A percentile compares a stretch with the other conserved stretches of the same genome.
phyloP scores from a whole-genome alignment of 2,113 vertebrate genomes.

The Triplophysa dalaica region DNA sequence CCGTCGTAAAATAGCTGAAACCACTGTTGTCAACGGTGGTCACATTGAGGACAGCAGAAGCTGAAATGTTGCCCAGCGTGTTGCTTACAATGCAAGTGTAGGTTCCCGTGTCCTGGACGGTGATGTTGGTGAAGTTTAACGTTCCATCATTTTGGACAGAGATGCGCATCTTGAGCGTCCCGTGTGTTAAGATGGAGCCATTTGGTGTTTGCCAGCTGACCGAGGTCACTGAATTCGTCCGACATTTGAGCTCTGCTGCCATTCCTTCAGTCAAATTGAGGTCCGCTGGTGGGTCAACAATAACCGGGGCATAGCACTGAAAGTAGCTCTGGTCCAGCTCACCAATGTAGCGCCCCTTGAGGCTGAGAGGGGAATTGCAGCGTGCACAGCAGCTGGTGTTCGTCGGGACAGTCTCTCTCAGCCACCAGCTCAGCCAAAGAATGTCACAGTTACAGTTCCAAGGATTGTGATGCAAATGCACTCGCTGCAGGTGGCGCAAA shows the following conservation, averaged over 20 bases:
- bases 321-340: slow-evolving; percentile 90
- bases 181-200: slow-evolving; percentile 91
- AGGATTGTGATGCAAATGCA: slow-evolving; percentile 78
- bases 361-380: slow-evolving; percentile 68
- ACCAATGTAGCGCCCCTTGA: slow-evolving; percentile 77
- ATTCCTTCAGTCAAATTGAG: slow-evolving; percentile 83
- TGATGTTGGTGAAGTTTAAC: slow-evolving; percentile 92
- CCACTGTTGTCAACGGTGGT: slow-evolving; percentile 88
- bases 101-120: slow-evolving; percentile 91
- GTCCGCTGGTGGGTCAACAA: slow-evolving; percentile 90
- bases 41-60: slow-evolving; percentile 93
- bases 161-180: slow-evolving; percentile 89
- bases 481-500: slow-evolving; percentile 72
- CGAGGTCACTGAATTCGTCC: slow-evolving; percentile 91
- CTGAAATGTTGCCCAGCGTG: slow-evolving; percentile 94
- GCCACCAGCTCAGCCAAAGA: slow-evolving; percentile 79
- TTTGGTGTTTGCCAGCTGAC: slow-evolving; percentile 97
- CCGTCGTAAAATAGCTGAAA: slow-evolving; percentile 95
- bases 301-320: slow-evolving; percentile 93
- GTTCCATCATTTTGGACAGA: slow-evolving; percentile 94
- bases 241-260: slow-evolving; percentile 93
- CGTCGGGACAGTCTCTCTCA: slow-evolving; percentile 75
- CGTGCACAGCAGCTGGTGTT: slow-evolving; percentile 79
- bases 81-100: slow-evolving; percentile 98
- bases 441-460: slow-evolving; percentile 82